phyloP scores from a whole-genome alignment of 2,113 vertebrate species.

The Prolemur simus region DNA sequence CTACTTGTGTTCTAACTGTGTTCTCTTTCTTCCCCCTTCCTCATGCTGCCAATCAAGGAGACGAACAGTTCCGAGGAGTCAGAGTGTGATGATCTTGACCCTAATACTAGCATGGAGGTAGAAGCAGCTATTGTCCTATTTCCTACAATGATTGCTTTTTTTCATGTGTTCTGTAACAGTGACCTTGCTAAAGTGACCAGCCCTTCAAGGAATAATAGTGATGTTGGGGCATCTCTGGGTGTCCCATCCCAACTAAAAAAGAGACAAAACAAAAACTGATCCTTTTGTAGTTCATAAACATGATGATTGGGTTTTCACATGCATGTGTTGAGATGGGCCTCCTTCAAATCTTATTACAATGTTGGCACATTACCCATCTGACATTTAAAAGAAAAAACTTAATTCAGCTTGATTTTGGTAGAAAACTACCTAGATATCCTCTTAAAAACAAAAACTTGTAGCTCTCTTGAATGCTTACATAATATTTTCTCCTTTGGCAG shows the following conservation, averaged over 20 bases:
- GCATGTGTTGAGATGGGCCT: no score
- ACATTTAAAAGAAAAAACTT: neutral
- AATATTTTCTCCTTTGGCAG: neutral
- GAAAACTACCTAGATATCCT: neutral
- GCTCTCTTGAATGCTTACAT: slow-evolving; percentile 33
- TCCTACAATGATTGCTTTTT: slow-evolving; percentile 59
- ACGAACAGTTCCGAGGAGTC: slow-evolving; percentile 98
- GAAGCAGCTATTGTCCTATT: slow-evolving; percentile 80
- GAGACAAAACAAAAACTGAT: no score
- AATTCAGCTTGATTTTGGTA: neutral
- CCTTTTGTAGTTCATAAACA: no score
- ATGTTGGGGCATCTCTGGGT: neutral
- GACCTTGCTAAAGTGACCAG: neutral
- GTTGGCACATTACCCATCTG: no score
- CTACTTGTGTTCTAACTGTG: slow-evolving; percentile 80
- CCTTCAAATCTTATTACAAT: no score
- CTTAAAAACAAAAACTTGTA: neutral
- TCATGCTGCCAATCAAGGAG: slow-evolving; percentile 91
- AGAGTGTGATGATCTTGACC: slow-evolving; percentile 97
- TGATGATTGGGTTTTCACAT: no score
- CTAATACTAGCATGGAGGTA: slow-evolving; percentile 99
- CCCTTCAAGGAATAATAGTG: neutral
- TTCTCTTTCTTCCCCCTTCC: slow-evolving; percentile 84
- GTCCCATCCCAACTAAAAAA: neutral
- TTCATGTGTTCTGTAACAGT: neutral